Evolutionary conservation across 64 coral and sea anemone species (phyloP).

Genomic region (Actinia tenebrosa): DNA sequence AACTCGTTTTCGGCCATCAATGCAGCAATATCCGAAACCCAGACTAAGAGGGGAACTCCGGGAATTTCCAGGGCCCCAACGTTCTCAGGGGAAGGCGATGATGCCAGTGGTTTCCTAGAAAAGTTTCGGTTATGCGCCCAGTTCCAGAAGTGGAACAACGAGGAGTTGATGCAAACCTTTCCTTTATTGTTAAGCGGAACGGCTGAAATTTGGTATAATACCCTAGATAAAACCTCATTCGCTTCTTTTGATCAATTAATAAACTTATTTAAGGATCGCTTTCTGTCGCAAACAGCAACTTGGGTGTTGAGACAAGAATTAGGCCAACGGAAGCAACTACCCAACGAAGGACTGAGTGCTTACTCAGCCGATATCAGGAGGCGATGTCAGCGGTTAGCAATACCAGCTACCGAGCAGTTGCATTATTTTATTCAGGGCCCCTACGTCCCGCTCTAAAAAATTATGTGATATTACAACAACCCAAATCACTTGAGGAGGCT

Average conservation of each 20-base stretch:
- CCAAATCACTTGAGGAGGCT: conserved; percentile 31
- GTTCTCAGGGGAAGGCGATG: not conserved
- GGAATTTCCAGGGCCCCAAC: not conserved
- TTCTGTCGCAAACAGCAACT: not conserved
- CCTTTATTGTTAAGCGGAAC: not conserved
- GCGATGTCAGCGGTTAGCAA: not conserved
- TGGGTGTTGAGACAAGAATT: conserved; percentile 10
- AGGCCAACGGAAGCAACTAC: not conserved
- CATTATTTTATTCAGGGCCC: conserved; percentile 13
- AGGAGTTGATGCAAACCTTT: not conserved
- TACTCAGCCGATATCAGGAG: not conserved
- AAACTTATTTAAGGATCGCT: not conserved
- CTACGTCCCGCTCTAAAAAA: not conserved
- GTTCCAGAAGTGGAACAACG: not conserved
- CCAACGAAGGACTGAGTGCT: not conserved
- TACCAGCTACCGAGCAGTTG: conserved; percentile 9
- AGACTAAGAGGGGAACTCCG: not conserved
- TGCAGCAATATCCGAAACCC: not conserved
- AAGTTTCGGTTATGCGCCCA: not conserved
- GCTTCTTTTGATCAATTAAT: not conserved
- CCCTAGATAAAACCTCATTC: not conserved
- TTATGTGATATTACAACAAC: conserved; percentile 25
- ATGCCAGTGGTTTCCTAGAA: not conserved
- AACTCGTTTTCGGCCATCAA: not conserved
- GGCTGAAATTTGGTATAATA: not conserved